These are phyloP conservation scores for Grus americana DNA, from an alignment of 2,113 vertebrate species.

Conservation along the genomic window DNA sequence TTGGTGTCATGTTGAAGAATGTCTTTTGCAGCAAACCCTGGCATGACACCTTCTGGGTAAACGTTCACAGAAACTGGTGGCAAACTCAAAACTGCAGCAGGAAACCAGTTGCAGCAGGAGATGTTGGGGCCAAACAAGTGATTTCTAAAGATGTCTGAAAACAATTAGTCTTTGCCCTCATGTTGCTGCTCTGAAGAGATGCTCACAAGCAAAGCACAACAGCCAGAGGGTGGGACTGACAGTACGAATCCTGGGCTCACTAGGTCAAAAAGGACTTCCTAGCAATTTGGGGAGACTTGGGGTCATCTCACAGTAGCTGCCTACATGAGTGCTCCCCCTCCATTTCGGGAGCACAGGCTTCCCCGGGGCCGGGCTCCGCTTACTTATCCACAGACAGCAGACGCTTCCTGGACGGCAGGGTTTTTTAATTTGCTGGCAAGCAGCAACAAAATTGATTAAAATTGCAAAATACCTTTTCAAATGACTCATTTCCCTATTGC, in stretches of 20 bases:
- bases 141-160: background rate
- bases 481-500: background rate
- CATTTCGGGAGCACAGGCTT: fast-evolving
- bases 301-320: background rate
- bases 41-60: background rate
- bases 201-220: background rate
- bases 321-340: background rate
- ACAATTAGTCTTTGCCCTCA: background rate
- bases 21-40: background rate
- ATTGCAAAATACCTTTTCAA: slow-evolving; percentile 48
- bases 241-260: background rate
- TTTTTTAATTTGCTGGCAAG: slow-evolving; percentile 60
- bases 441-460: slow-evolving; percentile 43
- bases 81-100: background rate
- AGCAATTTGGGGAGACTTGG: background rate
- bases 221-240: background rate
- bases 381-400: background rate
- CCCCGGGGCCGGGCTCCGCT: fast-evolving
- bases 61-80: background rate
- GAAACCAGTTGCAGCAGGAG: background rate
- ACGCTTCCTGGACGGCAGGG: slow-evolving; percentile 36
- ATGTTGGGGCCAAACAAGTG: background rate
- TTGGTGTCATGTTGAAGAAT: background rate
- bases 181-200: background rate
- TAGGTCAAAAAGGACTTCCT: background rate